Evolutionary conservation across 2,113 vertebrate genomes (phyloP).

Genomic region (Spea multiplicata): DNA sequence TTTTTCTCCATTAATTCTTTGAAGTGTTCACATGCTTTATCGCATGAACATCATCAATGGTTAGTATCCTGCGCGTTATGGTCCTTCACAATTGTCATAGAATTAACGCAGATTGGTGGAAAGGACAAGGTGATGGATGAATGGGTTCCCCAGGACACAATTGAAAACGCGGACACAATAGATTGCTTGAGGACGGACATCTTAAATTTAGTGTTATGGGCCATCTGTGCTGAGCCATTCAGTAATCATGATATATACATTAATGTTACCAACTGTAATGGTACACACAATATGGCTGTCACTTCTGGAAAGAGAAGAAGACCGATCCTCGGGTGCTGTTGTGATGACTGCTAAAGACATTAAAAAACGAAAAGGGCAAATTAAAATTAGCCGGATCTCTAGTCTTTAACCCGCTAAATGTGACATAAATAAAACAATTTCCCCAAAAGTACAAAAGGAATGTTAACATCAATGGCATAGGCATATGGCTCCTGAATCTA

Average conservation of each 20-base stretch:
- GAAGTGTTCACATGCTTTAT: constrained; percentile 53
- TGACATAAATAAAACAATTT: background rate
- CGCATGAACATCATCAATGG: constrained; percentile 52
- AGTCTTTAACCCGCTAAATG: background rate
- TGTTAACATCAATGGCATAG: too few species aligned
- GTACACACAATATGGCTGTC: background rate
- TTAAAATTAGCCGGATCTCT: background rate
- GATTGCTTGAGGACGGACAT: constrained; percentile 30
- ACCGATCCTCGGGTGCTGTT: background rate
- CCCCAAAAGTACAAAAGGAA: too few species aligned
- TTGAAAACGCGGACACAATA: constrained; percentile 48
- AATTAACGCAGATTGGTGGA: background rate
- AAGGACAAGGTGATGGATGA: constrained; percentile 39
- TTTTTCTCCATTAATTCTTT: constrained; percentile 64
- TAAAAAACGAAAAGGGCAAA: background rate
- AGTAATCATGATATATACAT: background rate
- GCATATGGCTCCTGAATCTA: too few species aligned
- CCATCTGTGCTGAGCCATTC: constrained; percentile 15
- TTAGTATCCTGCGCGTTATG: constrained; percentile 48
- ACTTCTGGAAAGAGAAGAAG: background rate
- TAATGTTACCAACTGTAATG: background rate
- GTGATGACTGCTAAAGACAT: background rate
- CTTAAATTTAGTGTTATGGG: background rate
- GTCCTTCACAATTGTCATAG: constrained; percentile 24
- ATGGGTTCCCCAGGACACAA: background rate